A percentile compares a stretch with the other conserved stretches of the same genome.
Conservation (phyloP, 2,888 invertebrate genomes). For the Sipha maydis region DNA sequence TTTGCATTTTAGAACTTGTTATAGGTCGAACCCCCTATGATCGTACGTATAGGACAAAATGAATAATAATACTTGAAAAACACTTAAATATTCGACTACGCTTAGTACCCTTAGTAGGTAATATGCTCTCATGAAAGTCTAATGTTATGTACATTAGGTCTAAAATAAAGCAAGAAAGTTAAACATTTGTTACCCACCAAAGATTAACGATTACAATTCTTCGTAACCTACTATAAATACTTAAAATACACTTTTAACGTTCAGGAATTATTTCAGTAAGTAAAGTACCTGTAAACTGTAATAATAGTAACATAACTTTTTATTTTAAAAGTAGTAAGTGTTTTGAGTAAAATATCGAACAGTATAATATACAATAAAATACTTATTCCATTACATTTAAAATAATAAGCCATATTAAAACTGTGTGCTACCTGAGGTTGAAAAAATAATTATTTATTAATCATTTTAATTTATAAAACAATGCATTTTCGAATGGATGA, state of each 20-base stretch:
- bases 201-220: constrained; percentile 21
- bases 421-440: too few relatives aligned
- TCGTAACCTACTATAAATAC: constrained; percentile 32
- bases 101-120: neutral
- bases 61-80: constrained; percentile 7
- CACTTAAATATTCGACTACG: constrained; percentile 18
- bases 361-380: neutral
- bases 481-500: too few relatives aligned
- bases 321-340: neutral
- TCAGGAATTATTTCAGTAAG: neutral
- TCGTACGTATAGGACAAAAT: neutral
- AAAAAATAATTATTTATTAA: too few relatives aligned
- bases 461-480: too few relatives aligned
- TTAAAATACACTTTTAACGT: constrained; percentile 22
- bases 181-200: neutral
- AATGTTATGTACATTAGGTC: constrained; percentile 27
- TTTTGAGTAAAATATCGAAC: neutral
- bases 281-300: neutral
- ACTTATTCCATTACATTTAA: neutral
- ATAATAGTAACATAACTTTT: neutral
- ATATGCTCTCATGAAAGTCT: neutral
- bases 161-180: constrained; percentile 7
- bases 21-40: neutral
- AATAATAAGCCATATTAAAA: too few relatives aligned
- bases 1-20: neutral